Conservation (phyloP, 2,113 vertebrate species). For the Xyliphius kryptos region DNA sequence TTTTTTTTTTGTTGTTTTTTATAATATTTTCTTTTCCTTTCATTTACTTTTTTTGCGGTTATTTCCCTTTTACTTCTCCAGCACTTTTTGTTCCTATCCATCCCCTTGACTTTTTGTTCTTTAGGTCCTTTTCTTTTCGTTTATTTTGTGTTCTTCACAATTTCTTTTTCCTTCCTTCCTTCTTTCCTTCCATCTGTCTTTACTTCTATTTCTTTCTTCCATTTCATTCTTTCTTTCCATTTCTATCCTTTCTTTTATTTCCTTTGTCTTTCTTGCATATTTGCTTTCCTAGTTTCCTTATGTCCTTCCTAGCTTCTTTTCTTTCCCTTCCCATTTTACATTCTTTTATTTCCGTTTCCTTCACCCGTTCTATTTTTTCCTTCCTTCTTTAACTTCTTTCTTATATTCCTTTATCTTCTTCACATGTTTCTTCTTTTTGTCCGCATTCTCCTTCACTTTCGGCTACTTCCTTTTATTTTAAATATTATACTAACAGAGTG, state of each 20-base stretch:
- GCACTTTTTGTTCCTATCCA: slow-evolving; percentile 3
- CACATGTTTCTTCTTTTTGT: not conserved
- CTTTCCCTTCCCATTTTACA: not conserved
- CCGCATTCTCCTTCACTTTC: too few relatives aligned
- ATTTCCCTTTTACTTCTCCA: not conserved
- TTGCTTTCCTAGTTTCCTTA: too few relatives aligned
- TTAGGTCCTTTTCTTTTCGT: too few relatives aligned
- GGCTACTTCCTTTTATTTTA: too few relatives aligned
- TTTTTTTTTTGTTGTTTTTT: too few relatives aligned
- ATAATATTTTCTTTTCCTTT: not conserved
- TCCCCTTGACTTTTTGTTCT: not conserved
- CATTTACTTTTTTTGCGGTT: not conserved
- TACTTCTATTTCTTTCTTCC: too few relatives aligned
- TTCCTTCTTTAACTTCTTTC: not conserved
- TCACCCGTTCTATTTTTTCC: not conserved
- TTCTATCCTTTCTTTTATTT: too few relatives aligned
- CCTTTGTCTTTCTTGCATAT: too few relatives aligned
- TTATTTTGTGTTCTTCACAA: too few relatives aligned
- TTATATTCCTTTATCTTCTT: not conserved
- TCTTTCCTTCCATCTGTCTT: not conserved
- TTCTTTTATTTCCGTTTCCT: not conserved
- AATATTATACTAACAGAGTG: too few relatives aligned
- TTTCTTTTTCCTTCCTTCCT: too few relatives aligned
- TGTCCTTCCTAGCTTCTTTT: not conserved
- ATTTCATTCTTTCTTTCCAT: not conserved